Conservation (phyloP, 2,113 vertebrate genomes). For the Jacana jacana region DNA sequence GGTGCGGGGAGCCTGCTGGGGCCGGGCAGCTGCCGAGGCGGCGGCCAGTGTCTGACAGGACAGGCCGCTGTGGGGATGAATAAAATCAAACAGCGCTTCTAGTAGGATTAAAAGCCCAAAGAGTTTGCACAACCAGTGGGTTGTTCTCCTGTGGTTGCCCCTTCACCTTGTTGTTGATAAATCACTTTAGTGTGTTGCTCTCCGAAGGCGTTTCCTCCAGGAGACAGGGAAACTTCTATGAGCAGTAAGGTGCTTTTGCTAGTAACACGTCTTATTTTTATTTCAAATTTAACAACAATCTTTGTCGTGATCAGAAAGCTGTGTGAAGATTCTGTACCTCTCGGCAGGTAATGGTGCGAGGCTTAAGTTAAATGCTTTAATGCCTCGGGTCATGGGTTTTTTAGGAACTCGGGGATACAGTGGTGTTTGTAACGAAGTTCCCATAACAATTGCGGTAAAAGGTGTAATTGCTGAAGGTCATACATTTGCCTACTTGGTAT, state of each 20-base stretch:
- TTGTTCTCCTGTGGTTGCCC: background rate
- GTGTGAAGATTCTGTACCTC: background rate
- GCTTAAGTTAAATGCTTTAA: background rate
- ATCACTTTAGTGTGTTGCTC: background rate
- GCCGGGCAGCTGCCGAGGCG: fast-evolving
- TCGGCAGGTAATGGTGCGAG: background rate
- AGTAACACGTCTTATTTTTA: fast-evolving
- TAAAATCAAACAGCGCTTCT: background rate
- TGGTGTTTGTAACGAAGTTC: background rate
- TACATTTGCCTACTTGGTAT: fast-evolving
- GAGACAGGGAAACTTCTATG: background rate
- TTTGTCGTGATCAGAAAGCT: fast-evolving
- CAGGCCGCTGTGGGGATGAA: background rate
- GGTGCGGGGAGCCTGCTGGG: background rate
- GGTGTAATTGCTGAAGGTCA: background rate
- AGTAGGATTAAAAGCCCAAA: background rate
- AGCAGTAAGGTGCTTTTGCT: background rate
- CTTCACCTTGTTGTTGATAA: background rate
- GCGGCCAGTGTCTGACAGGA: fast-evolving
- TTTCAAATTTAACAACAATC: background rate
- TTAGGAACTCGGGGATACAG: fast-evolving
- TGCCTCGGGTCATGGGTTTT: background rate
- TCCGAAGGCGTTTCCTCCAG: fast-evolving
- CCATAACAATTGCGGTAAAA: background rate
- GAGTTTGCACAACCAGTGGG: too few species aligned